phyloP scores from a whole-genome alignment of 2,888 invertebrate species.

The Sisyra terminalis region DNA sequence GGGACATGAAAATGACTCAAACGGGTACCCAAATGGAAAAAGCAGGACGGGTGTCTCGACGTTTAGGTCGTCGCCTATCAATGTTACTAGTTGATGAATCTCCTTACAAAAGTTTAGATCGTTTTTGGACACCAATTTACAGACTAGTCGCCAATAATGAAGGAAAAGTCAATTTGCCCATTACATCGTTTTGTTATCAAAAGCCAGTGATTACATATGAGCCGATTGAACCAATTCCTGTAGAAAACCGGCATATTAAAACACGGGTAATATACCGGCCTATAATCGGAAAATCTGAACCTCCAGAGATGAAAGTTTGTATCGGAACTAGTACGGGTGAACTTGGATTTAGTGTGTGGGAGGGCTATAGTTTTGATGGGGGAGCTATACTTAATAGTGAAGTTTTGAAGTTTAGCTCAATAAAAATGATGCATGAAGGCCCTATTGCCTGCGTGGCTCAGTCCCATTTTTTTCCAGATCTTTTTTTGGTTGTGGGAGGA shows the following conservation, averaged over 20 bases:
- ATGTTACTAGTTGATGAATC: conserved; percentile 42
- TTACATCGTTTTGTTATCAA: not conserved
- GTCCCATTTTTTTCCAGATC: conserved; percentile 42
- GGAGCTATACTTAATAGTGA: conserved; percentile 45
- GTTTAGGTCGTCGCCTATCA: conserved; percentile 35
- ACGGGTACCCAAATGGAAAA: conserved; percentile 20
- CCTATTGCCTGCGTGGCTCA: conserved; percentile 39
- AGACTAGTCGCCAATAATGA: conserved; percentile 22
- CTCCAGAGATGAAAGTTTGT: conserved; percentile 14
- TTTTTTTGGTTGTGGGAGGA: conserved; percentile 57
- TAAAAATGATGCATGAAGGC: conserved; percentile 50
- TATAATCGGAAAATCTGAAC: not conserved
- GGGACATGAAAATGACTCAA: conserved; percentile 43
- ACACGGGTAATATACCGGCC: not conserved
- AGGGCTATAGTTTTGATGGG: conserved; percentile 48
- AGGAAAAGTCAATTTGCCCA: not conserved
- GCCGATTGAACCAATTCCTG: not conserved
- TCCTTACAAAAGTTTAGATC: conserved; percentile 38
- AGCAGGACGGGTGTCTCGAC: conserved; percentile 28
- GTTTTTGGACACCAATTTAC: conserved; percentile 44
- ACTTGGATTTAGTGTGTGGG: conserved; percentile 34
- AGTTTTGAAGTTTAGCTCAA: conserved; percentile 25
- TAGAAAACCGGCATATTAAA: not conserved
- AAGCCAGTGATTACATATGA: not conserved
- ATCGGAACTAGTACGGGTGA: conserved; percentile 20